Evolutionary conservation across 2,888 invertebrate genomes (phyloP), one percentile per base, ranked within the genome.

Genomic region (Rugalucina vietnamica): DNA sequence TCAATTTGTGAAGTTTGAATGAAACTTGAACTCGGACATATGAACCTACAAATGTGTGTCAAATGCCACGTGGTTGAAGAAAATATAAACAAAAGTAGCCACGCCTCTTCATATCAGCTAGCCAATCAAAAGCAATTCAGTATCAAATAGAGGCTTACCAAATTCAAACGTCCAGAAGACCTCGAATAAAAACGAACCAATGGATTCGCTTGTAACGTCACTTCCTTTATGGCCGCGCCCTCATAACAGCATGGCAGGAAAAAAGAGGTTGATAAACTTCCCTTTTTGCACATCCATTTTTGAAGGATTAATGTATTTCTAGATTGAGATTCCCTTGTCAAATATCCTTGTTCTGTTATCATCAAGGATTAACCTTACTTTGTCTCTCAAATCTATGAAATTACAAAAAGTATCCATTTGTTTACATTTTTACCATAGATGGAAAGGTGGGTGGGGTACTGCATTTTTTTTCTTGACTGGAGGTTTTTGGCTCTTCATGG

Each of bases 141-240:
- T 8, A 29, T 60, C 10, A 60, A 60, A 12, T 10, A 29, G 60
- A 60, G 12, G 60, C n/a, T 60, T 60, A 60, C 8, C 12, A 18
- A 10, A 12, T 12, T 60, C 60, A n/a, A 34, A 36, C 70, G 70
- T 21, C 29, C 36, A 10, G 24, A 3, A 27, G 18, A 34, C 21
- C 34, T 3, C 1, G 43, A 39, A n/a, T 1, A 72, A 72, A n/a
- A 27, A 32, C 27, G 3, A 72, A 24, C 72, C 72, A 72, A 72
- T 72, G 27, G 18, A 12, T n/a, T 34, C 8, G 18, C 32, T 1
- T 4, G 4, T 39, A 18, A 69, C 79, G 50, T 71, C 77, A 82
- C 71, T 81, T 82, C 86, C 83, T 76, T 57, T 77, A 90, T 90
- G 89, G 87, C 90, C 27, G 84, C 88, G 43, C 57, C 89, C 90